These are phyloP conservation scores for Falco berigora DNA, from an alignment of 2,797 vertebrate species.

Conservation along the genomic window DNA sequence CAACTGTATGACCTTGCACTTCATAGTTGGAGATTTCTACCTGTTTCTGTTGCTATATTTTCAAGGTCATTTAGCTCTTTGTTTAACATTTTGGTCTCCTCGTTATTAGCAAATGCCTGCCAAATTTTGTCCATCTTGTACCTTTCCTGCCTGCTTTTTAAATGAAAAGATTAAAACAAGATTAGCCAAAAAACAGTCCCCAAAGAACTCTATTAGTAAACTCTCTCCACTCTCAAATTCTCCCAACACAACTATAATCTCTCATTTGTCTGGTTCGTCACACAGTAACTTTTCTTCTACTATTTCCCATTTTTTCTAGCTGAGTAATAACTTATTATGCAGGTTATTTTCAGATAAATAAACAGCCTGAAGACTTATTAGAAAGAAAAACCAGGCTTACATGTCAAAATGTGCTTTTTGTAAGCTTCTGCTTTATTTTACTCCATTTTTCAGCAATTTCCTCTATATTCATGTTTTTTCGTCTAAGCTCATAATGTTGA, in stretches of 20 bases:
- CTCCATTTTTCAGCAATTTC: not conserved
- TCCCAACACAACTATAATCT: not conserved
- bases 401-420: not conserved
- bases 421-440: not conserved
- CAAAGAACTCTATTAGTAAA: not conserved
- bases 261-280: not conserved
- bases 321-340: not conserved
- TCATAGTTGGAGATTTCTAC: not conserved
- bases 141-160: not conserved
- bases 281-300: not conserved
- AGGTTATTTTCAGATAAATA: not conserved
- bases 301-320: not conserved
- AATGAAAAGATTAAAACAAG: not conserved
- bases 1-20: not conserved
- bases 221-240: not conserved
- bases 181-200: not conserved
- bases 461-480: not conserved
- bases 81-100: not conserved
- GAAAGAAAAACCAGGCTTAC: not conserved
- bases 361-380: not conserved
- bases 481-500: not conserved
- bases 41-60: not conserved
- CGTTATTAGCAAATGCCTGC: not conserved
- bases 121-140: not conserved
- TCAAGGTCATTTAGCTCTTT: not conserved